Base-by-base conservation (phyloP, 2,113 vertebrate genomes). In the Tupaia tana region DNA sequence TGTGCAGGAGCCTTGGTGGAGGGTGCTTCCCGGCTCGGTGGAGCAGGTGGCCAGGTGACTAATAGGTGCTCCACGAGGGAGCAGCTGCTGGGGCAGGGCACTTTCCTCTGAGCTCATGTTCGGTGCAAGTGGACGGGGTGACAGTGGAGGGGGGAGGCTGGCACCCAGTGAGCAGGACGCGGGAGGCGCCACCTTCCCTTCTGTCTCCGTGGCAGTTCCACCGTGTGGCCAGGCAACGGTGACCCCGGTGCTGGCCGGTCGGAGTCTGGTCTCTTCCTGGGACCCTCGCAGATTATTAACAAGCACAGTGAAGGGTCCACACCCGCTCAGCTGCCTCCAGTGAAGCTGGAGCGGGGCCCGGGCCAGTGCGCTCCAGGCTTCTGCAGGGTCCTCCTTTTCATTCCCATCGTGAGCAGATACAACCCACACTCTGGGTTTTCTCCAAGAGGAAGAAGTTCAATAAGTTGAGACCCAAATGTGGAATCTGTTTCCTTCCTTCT, bases 261-360 rank as follows among this genome's bases (percentile, higher is more conserved):
- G 0, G 3, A n/a, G 22, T 89, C 22, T 12, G 75, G 2, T 91
- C 25, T 91, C 12, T 85, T 69, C 15, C 9, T 18, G 54, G 83
- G 85, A 31, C 2, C 3, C 59, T 22, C 0, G 0, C 19, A 43
- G 64, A 67, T 80, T 63, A 8, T 9, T 77, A 6, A 67, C 59
- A 14, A 11, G 61, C 0, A 0, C 15, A 9, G 24, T 20, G 54
- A 0, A 12, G 34, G 61, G 16, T 11, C 2, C 54, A 67, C 0
- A 0, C 4, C 0, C 5, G 78, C 13, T 19, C 58, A 1, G 19
- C 31, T 10, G 1, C 15, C 59, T 80, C 78, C 22, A 3, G 18
- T 13, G 20, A 6, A 9, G 0, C 54, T 0, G 1, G 43, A 95
- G 2, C 31, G 0, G 15, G 87, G 58, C n/a, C n/a, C 1, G 87